Conservation (phyloP, 2,797 vertebrate genomes). For the Steatocranus sp. region DNA sequence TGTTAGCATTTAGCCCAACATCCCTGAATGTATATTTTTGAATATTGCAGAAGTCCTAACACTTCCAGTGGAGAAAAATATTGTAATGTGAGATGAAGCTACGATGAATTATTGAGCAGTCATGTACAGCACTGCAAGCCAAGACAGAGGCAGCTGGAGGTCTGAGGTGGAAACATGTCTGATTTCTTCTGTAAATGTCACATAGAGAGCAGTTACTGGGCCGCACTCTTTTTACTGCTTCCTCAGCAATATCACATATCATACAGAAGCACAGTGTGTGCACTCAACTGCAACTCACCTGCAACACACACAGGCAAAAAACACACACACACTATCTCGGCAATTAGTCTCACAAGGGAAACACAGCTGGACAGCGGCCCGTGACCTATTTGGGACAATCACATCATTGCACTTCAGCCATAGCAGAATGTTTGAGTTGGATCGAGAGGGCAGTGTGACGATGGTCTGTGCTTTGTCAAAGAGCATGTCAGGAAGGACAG, state of each 20-base stretch:
- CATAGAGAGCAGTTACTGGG: neutral
- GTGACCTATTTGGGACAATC: constrained; percentile 45
- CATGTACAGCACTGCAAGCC: neutral
- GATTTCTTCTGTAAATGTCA: constrained; percentile 36
- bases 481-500: constrained; percentile 42
- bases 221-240: constrained; percentile 27
- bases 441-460: constrained; percentile 5
- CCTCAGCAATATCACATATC: constrained; percentile 38
- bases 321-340: neutral
- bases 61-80: neutral
- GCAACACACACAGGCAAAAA: neutral
- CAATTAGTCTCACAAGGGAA: constrained; percentile 31
- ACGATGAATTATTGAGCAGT: neutral
- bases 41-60: neutral
- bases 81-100: constrained; percentile 17
- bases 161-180: constrained; percentile 13
- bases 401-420: constrained; percentile 8
- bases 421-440: constrained; percentile 59
- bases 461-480: constrained; percentile 50
- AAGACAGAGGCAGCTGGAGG: neutral
- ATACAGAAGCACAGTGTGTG: neutral
- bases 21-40: neutral
- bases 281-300: neutral
- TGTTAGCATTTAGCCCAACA: neutral
- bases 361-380: constrained; percentile 46